Conservation (phyloP, 2,113 vertebrate species). For the Hemicordylus capensis region DNA sequence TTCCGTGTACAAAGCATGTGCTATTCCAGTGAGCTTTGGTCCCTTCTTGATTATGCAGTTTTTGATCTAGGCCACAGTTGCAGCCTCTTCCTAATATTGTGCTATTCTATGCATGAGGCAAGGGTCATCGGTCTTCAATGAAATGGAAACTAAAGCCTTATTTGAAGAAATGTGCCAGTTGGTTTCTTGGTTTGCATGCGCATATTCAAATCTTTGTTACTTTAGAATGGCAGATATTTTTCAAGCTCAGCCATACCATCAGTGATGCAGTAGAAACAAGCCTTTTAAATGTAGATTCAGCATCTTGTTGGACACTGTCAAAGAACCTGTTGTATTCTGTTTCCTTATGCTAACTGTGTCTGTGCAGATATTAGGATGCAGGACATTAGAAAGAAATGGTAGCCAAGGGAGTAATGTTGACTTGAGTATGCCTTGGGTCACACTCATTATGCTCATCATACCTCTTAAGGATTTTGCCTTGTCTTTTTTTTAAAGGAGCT, state of each 20-base stretch:
- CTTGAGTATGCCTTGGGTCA: not conserved
- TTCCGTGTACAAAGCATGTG: too few relatives aligned
- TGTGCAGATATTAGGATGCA: conserved; percentile 15
- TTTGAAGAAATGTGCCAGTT: not conserved
- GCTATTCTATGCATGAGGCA: too few relatives aligned
- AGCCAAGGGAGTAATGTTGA: conserved; percentile 9
- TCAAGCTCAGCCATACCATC: not conserved
- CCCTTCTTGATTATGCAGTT: too few relatives aligned
- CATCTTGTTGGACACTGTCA: not conserved
- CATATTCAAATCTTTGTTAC: not conserved
- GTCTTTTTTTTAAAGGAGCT: too few relatives aligned
- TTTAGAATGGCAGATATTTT: not conserved
- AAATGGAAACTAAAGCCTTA: not conserved
- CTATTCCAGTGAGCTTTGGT: too few relatives aligned
- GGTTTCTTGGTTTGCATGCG: not conserved
- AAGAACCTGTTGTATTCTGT: not conserved
- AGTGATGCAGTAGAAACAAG: not conserved
- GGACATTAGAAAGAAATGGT: not conserved
- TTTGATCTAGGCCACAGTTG: too few relatives aligned
- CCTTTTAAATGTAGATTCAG: not conserved
- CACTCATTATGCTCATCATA: conserved; percentile 27
- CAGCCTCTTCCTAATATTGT: too few relatives aligned
- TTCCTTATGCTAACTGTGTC: not conserved
- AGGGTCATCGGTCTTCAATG: not conserved
- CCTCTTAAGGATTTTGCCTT: not conserved